phyloP scores from a whole-genome alignment of 1,140 invertebrate genomes.

The Galendromus occidentalis region DNA sequence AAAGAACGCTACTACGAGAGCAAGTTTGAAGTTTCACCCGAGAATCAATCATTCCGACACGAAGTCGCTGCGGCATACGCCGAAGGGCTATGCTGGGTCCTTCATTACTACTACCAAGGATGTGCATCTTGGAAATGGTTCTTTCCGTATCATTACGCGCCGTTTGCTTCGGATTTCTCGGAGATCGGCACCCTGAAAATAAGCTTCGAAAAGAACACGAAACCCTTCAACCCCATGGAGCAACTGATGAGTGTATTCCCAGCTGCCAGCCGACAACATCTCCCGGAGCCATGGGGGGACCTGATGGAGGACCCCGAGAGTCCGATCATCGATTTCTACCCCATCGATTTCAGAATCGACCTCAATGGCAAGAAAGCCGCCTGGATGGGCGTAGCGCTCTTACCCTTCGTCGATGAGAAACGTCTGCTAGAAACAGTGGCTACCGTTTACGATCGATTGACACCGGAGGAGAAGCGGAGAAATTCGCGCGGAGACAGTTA shows the following conservation, averaged over 20 bases:
- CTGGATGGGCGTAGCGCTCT: conserved; percentile 75
- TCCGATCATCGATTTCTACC: conserved; percentile 96
- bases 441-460: conserved; percentile 29
- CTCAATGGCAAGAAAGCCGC: conserved; percentile 98
- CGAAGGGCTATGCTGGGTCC: conserved; percentile 86
- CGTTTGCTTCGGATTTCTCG: conserved; percentile 97
- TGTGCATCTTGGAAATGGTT: conserved; percentile 99
- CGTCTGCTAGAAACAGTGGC: conserved; percentile 54
- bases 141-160: conserved; percentile 98
- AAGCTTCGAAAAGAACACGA: conserved; percentile 65
- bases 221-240: conserved; percentile 85
- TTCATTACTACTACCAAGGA: conserved; percentile 96
- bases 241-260: conserved; percentile 99
- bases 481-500: conserved; percentile 51
- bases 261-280: conserved; percentile 77
- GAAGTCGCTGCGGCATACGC: conserved; percentile 85
- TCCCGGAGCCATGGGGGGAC: conserved; percentile 76
- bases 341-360: conserved; percentile 93
- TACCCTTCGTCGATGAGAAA: conserved; percentile 93
- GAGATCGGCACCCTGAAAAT: conserved; percentile 66
- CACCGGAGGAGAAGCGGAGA: conserved; percentile 25
- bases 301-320: conserved; percentile 84
- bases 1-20: conserved; percentile 92
- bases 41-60: conserved; percentile 66
- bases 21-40: conserved; percentile 70